Evolutionary conservation across 2,888 invertebrate genomes (phyloP).

Genomic region (Cancer borealis): DNA sequence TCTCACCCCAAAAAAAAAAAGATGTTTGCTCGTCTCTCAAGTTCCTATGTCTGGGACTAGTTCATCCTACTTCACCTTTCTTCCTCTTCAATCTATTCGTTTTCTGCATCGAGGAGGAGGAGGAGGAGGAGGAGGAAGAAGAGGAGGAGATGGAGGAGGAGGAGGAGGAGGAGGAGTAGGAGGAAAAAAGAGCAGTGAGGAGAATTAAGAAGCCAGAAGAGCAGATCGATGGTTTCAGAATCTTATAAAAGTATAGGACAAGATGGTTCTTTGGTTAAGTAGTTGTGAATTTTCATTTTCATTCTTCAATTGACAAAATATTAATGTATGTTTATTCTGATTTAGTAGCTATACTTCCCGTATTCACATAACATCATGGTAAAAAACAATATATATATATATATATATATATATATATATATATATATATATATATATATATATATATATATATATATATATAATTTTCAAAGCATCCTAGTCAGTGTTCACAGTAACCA

Average conservation of each 20-base stretch:
- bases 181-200: background rate
- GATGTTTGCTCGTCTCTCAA: background rate
- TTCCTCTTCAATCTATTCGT: background rate
- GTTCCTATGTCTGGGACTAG: background rate
- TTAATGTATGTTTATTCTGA: too few relatives aligned
- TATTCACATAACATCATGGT: too few relatives aligned
- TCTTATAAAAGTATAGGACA: background rate
- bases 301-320: too few relatives aligned
- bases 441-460: background rate
- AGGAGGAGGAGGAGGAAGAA: background rate
- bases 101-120: background rate
- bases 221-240: background rate
- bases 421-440: background rate
- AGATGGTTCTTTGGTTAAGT: background rate
- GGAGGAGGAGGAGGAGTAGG: background rate
- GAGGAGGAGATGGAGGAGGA: background rate
- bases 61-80: constrained; percentile 37
- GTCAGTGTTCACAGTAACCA: background rate
- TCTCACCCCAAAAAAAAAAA: background rate
- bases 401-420: background rate
- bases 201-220: background rate
- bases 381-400: background rate
- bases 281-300: too few relatives aligned
- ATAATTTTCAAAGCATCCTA: background rate
- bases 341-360: too few relatives aligned